phyloP scores from a whole-genome alignment of 2,797 vertebrate genomes.

The Furcifer pardalis region DNA sequence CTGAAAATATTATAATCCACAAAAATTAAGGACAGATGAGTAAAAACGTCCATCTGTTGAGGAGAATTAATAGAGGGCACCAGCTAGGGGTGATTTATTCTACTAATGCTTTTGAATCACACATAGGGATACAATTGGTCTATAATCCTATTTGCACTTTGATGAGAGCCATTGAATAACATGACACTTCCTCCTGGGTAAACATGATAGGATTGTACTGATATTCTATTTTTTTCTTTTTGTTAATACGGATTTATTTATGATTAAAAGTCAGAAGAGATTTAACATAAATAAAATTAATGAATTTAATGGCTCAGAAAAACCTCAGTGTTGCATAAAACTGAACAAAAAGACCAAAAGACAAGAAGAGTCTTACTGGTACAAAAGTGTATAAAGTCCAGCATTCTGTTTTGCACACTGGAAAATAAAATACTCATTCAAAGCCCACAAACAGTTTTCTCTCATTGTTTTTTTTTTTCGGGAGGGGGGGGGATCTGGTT shows the following conservation, averaged over 20 bases:
- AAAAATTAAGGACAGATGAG: conserved; percentile 40
- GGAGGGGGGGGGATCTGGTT: not conserved
- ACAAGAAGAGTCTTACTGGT: not conserved
- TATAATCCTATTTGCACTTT: not conserved
- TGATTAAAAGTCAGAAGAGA: not conserved
- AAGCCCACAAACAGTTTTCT: not conserved
- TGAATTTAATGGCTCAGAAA: not conserved
- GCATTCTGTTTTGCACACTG: not conserved
- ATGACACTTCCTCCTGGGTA: not conserved
- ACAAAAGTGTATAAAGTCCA: not conserved
- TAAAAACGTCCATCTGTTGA: conserved; percentile 27
- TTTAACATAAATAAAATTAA: conserved; percentile 2
- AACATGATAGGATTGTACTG: not conserved
- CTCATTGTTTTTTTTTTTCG: not conserved
- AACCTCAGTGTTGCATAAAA: not conserved
- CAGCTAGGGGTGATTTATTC: not conserved
- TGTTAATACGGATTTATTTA: not conserved
- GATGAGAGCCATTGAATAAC: not conserved
- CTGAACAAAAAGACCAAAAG: not conserved
- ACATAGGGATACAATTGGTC: not conserved
- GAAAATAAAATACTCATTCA: not conserved
- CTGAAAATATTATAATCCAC: conserved; percentile 10
- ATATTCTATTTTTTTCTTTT: not conserved
- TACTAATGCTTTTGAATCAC: not conserved
- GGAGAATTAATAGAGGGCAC: conserved; percentile 28